Percentiles rank a stretch among this genome's conserved stretches.
Conservation (phyloP, 2,888 invertebrate genomes). For the Philhelius pedissequus region DNA sequence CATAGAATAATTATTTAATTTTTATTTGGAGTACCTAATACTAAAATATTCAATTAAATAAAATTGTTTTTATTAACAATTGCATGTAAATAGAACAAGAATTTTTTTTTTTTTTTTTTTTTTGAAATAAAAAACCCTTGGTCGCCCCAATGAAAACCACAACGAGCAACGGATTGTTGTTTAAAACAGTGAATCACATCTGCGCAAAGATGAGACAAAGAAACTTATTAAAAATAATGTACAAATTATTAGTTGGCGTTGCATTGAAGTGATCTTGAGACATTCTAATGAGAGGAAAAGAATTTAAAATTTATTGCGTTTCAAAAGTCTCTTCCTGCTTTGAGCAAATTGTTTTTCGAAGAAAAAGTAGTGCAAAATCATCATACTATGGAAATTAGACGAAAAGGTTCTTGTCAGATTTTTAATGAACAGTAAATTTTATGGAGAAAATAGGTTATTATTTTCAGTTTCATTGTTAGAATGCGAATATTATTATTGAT, state of each 20-base stretch:
- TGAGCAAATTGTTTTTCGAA: not conserved
- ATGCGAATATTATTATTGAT: too few relatives aligned
- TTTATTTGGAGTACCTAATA: too few relatives aligned
- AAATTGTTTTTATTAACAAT: too few relatives aligned
- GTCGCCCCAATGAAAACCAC: not conserved
- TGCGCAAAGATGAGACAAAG: constrained; percentile 23
- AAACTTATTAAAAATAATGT: not conserved
- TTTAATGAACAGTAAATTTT: not conserved
- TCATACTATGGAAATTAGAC: not conserved
- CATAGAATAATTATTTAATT: too few relatives aligned
- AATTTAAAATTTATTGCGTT: constrained; percentile 23
- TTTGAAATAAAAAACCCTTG: not conserved
- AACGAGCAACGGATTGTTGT: not conserved
- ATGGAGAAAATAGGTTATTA: not conserved
- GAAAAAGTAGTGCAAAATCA: not conserved
- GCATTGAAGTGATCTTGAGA: constrained; percentile 29
- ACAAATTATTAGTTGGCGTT: not conserved
- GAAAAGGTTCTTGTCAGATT: not conserved
- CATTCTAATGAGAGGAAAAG: constrained; percentile 16
- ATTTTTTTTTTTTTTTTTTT: too few relatives aligned
- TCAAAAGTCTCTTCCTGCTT: constrained; percentile 31
- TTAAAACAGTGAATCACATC: constrained; percentile 29
- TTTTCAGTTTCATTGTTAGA: too few relatives aligned
- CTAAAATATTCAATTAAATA: too few relatives aligned
- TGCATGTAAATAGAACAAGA: too few relatives aligned